phyloP scores from a whole-genome alignment of 1,140 invertebrate genomes.

The Nephotettix cincticeps region DNA sequence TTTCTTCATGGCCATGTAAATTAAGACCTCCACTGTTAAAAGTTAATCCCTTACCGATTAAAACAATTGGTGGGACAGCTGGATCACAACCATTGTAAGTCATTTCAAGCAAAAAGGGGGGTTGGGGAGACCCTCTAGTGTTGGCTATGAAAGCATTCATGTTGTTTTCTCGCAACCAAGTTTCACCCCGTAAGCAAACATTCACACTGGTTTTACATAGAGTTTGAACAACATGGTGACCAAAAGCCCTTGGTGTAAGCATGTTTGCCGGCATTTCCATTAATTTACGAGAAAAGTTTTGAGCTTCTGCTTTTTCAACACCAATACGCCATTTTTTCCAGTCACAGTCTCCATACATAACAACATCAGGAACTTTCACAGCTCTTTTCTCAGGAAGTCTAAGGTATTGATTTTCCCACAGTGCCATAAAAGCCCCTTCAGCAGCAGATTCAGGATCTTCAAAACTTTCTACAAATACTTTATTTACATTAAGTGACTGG shows the following conservation, averaged over 20 bases:
- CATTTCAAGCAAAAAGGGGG: slow-evolving; percentile 54
- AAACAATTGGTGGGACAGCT: slow-evolving; percentile 48
- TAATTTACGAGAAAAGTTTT: slow-evolving; percentile 60
- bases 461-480: slow-evolving; percentile 63
- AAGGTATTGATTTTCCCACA: slow-evolving; percentile 64
- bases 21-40: slow-evolving; percentile 68
- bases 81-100: slow-evolving; percentile 43
- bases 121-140: slow-evolving; percentile 59
- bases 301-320: slow-evolving; percentile 55
- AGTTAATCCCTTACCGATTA: slow-evolving; percentile 59
- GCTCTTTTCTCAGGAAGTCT: slow-evolving; percentile 24
- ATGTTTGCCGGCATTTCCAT: slow-evolving; percentile 65
- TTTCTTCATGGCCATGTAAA: slow-evolving; percentile 56
- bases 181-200: slow-evolving; percentile 52
- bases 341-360: slow-evolving; percentile 42
- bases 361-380: slow-evolving; percentile 24
- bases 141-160: slow-evolving; percentile 65
- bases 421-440: slow-evolving; percentile 64
- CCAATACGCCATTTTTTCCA: slow-evolving; percentile 57
- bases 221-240: slow-evolving; percentile 50
- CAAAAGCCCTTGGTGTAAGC: slow-evolving; percentile 63
- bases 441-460: slow-evolving; percentile 71
- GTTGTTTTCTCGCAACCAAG: slow-evolving; percentile 52
- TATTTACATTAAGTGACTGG: slow-evolving; percentile 39
- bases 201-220: slow-evolving; percentile 50